Conservation (phyloP, 2,888 invertebrate species). For the Pristionchus mayeri region DNA sequence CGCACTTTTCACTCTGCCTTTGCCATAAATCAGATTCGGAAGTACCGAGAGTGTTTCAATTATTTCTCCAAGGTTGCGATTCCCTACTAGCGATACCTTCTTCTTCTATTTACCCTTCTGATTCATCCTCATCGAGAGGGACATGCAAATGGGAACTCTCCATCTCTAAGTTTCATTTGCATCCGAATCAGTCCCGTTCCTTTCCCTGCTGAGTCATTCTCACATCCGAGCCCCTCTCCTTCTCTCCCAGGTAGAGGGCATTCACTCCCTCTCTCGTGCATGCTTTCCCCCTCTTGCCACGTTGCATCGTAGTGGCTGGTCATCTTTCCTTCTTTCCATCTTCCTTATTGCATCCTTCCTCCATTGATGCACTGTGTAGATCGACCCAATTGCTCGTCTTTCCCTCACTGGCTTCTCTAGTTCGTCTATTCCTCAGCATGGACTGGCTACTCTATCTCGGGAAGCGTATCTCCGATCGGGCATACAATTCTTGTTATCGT, state of each 20-base stretch:
- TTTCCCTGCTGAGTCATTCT: background rate
- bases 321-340: too few species aligned
- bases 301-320: background rate
- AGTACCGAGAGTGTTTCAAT: background rate
- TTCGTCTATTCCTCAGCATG: too few species aligned
- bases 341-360: background rate
- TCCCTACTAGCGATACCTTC: background rate
- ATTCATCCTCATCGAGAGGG: background rate
- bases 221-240: background rate
- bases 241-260: background rate
- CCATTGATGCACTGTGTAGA: background rate
- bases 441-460: background rate
- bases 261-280: background rate
- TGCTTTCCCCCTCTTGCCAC: slow-evolving; percentile 15
- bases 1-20: slow-evolving; percentile 19
- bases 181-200: too few species aligned
- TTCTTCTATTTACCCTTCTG: background rate
- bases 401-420: background rate
- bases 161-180: background rate
- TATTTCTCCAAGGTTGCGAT: background rate
- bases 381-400: background rate
- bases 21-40: slow-evolving; percentile 9
- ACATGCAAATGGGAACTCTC: background rate
- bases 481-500: background rate
- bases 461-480: background rate